Evolutionary conservation across 2,113 vertebrate genomes (phyloP).

Genomic region (Lepidothrix coronata): DNA sequence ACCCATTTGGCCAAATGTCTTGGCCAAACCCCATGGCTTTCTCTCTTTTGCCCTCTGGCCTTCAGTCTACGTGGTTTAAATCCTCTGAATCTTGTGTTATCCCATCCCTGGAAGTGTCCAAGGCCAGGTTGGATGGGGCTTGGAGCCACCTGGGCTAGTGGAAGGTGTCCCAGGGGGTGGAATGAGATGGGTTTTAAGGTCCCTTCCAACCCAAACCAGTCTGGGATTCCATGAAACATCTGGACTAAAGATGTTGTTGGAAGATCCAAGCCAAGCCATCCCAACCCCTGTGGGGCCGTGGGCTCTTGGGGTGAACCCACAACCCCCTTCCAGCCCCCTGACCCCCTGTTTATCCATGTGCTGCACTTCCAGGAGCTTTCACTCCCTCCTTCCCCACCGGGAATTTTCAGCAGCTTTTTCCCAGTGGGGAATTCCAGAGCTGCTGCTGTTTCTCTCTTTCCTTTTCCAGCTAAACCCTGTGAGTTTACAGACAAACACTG

Average conservation of each 20-base stretch:
- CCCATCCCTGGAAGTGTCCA: background rate
- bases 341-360: fast-evolving
- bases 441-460: background rate
- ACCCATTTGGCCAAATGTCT: background rate
- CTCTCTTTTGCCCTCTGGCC: background rate
- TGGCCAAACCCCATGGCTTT: background rate
- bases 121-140: background rate
- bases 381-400: fast-evolving
- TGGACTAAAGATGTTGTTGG: fast-evolving
- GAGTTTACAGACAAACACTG: background rate
- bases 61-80: background rate
- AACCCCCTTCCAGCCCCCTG: background rate
- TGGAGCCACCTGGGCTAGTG: background rate
- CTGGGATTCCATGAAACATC: background rate
- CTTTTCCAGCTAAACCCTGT: background rate
- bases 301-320: no score
- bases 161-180: background rate
- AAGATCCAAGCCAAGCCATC: background rate
- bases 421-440: background rate
- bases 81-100: background rate
- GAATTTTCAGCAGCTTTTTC: background rate
- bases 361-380: background rate
- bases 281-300: fast-evolving
- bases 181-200: background rate
- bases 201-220: background rate